A percentile compares a stretch with the other conserved stretches of the same genome.
Conservation (phyloP, 2,888 invertebrate genomes). For the Tachina grossa region DNA sequence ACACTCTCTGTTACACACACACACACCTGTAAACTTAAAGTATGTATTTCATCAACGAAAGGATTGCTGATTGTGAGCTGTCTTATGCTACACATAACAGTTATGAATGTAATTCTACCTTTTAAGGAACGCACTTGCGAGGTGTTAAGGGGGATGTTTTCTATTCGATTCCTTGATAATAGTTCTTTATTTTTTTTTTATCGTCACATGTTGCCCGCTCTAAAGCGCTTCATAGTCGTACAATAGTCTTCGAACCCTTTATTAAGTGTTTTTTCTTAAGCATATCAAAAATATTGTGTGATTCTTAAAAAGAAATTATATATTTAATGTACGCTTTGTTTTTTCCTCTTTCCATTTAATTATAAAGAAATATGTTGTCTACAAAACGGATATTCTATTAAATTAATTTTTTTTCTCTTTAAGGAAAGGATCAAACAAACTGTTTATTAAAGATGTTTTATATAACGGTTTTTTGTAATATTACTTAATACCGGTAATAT, state of each 20-base stretch:
- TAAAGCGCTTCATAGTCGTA: background rate
- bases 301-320: constrained; percentile 32
- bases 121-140: constrained; percentile 54
- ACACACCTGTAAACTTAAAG: background rate
- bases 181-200: constrained; percentile 2
- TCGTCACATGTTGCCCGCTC: constrained; percentile 47
- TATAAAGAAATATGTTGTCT: constrained; percentile 46
- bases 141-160: constrained; percentile 70
- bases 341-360: constrained; percentile 6
- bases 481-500: constrained; percentile 48
- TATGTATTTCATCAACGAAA: constrained; percentile 50
- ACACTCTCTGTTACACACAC: background rate
- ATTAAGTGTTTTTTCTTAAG: constrained; percentile 30
- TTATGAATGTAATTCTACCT: constrained; percentile 51
- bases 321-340: constrained; percentile 12
- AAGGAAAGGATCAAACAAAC: constrained; percentile 22
- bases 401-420: background rate
- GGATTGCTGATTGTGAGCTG: constrained; percentile 48
- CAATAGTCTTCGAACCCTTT: constrained; percentile 48
- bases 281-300: constrained; percentile 46
- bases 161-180: constrained; percentile 22
- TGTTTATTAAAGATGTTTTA: constrained; percentile 50
- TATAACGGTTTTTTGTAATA: constrained; percentile 57
- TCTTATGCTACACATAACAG: constrained; percentile 28
- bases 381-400: constrained; percentile 71